Evolutionary conservation across 2,113 vertebrate species (phyloP).

Genomic region (Odocoileus virginianus): DNA sequence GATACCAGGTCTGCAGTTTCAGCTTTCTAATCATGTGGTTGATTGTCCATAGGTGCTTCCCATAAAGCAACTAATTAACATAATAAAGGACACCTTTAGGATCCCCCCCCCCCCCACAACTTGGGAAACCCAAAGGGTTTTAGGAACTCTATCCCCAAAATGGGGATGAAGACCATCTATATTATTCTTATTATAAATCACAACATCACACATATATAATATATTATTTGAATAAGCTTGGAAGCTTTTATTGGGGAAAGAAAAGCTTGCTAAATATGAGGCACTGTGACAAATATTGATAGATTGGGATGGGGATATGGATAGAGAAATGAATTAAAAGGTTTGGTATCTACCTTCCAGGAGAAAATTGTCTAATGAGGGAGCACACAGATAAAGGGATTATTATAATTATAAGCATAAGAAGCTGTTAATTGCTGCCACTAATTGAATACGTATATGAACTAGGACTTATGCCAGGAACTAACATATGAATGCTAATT

Average conservation of each 20-base stretch:
- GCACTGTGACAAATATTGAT: background rate
- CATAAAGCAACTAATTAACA: background rate
- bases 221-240: background rate
- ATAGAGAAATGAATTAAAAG: background rate
- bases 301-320: background rate
- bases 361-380: background rate
- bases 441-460: background rate
- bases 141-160: background rate
- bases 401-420: background rate
- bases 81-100: background rate
- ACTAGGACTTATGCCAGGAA: background rate
- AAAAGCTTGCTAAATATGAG: background rate
- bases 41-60: background rate
- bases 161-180: background rate
- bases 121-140: background rate
- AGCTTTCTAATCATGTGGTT: background rate
- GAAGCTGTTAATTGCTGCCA: background rate
- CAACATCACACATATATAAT: background rate
- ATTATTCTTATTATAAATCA: background rate
- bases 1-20: background rate
- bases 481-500: background rate
- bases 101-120: too few relatives aligned
- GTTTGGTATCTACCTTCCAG: background rate
- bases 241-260: background rate
- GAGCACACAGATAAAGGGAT: background rate